A percentile compares a stretch with the other conserved stretches of the same genome.
Conservation (phyloP, 2,113 vertebrate species). For the Athene cunicularia region DNA sequence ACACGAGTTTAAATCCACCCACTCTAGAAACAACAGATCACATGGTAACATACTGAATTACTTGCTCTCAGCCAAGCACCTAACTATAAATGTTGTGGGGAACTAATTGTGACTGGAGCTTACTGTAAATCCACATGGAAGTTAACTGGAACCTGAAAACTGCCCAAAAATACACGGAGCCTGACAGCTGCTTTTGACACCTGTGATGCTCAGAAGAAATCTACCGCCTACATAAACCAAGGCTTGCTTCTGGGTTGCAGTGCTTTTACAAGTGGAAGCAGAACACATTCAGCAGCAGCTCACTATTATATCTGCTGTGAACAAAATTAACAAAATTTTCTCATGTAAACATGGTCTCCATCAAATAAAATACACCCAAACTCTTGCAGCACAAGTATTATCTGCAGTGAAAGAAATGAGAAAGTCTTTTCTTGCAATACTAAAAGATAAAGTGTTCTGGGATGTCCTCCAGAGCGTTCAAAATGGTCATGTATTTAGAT, state of each 20-base stretch:
- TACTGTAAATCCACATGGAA: not conserved
- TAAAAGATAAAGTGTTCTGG: constrained; percentile 24
- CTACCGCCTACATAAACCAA: not conserved
- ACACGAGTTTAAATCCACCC: not conserved
- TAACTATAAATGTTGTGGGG: not conserved
- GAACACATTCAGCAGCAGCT: not conserved
- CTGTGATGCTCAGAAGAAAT: not conserved
- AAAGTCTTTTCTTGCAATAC: not conserved
- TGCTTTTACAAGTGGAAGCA: not conserved
- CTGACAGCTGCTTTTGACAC: not conserved
- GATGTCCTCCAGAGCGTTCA: not conserved
- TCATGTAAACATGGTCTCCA: not conserved
- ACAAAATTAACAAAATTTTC: not conserved
- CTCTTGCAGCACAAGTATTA: not conserved
- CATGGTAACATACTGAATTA: not conserved
- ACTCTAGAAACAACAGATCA: not conserved
- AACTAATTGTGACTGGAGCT: not conserved
- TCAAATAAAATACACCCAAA: not conserved
- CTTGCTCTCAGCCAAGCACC: not conserved
- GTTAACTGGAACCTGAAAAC: not conserved
- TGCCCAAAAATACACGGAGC: not conserved
- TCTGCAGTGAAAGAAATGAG: not conserved
- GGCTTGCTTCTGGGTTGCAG: not conserved
- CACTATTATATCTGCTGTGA: not conserved
- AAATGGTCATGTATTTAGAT: not conserved